Evolutionary conservation across 1,140 invertebrate genomes (phyloP).

Genomic region (Palaemon carinicauda): DNA sequence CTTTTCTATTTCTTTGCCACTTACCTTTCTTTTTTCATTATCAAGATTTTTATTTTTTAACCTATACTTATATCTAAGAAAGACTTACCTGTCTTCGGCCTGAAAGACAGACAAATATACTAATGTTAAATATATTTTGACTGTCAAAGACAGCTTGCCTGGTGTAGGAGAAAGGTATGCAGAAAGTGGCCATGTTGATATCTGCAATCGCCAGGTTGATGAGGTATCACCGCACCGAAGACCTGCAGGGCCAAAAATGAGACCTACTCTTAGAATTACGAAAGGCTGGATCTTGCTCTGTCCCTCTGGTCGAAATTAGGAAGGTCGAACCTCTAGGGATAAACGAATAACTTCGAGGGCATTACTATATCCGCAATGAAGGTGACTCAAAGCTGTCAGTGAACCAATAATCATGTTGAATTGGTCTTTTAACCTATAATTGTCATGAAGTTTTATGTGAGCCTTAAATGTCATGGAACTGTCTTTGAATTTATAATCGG

Average conservation of each 20-base stretch:
- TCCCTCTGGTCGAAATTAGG: neutral
- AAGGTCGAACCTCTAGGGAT: neutral
- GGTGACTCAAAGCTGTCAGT: no score
- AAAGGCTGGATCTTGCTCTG: neutral
- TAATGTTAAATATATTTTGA: neutral
- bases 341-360: neutral
- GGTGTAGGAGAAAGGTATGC: slow-evolving; percentile 67
- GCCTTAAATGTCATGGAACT: no score
- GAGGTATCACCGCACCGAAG: slow-evolving; percentile 63
- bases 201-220: slow-evolving; percentile 66
- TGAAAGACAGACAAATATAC: no score
- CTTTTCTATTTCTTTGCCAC: neutral
- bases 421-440: no score
- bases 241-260: slow-evolving; percentile 35
- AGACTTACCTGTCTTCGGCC: neutral
- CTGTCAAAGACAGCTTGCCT: slow-evolving; percentile 60
- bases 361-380: no score
- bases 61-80: neutral
- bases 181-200: slow-evolving; percentile 66
- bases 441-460: no score
- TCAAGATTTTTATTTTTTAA: neutral
- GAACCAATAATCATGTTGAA: no score
- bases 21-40: neutral
- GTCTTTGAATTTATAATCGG: no score
- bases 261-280: slow-evolving; percentile 5